These are phyloP conservation scores for Papilio polyxenes DNA, from an alignment of 1,140 invertebrate species.

Conservation along the genomic window DNA sequence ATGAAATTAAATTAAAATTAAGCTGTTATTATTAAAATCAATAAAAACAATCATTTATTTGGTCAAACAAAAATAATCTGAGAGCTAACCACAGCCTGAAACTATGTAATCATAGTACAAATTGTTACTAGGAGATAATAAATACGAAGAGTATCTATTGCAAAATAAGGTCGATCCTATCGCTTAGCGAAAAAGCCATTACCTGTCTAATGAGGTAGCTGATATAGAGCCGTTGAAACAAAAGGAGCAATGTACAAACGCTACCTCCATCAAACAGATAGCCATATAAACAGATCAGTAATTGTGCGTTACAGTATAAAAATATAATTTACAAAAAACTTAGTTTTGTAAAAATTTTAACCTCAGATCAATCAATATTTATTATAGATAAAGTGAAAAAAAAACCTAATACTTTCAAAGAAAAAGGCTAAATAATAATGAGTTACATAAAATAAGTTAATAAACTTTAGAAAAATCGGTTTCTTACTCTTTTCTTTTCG, in stretches of 20 bases:
- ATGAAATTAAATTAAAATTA: not conserved
- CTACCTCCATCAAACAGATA: slow-evolving; percentile 34
- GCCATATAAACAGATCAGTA: slow-evolving; percentile 26
- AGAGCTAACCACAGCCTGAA: slow-evolving; percentile 7
- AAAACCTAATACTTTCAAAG: too few species aligned
- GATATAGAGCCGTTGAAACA: slow-evolving; percentile 37
- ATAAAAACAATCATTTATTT: too few species aligned
- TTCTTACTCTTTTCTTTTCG: too few species aligned
- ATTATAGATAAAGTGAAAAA: not conserved
- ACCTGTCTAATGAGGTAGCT: slow-evolving; percentile 37
- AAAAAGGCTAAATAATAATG: too few species aligned
- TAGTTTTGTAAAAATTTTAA: slow-evolving; percentile 11
- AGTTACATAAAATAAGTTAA: too few species aligned
- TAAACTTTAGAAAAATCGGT: too few species aligned
- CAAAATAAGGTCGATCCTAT: slow-evolving; percentile 29
- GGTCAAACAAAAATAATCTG: not conserved
- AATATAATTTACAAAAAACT: slow-evolving; percentile 37
- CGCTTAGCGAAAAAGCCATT: slow-evolving; percentile 36
- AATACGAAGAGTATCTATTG: slow-evolving; percentile 26
- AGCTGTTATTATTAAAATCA: not conserved
- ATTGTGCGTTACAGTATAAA: slow-evolving; percentile 39
- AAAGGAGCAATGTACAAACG: slow-evolving; percentile 25
- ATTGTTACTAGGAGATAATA: slow-evolving; percentile 39
- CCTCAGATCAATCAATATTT: not conserved
- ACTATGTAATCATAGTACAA: slow-evolving; percentile 21